Evolutionary conservation across 2,113 vertebrate genomes (phyloP).

Genomic region (Marmota monax): DNA sequence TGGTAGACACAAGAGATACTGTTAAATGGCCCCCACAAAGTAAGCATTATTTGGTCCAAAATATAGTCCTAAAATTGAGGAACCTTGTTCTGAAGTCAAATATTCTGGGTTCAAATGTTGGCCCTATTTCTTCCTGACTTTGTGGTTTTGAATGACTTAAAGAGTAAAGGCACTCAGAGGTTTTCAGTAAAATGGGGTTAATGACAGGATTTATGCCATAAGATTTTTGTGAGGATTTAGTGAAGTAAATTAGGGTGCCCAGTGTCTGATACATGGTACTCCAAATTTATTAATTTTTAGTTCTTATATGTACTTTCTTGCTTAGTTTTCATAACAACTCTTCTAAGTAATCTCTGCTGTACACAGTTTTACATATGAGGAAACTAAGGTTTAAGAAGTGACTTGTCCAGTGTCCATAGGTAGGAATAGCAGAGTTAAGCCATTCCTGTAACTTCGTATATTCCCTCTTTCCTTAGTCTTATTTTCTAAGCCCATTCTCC

Average conservation of each 20-base stretch:
- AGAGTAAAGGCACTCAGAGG: too few relatives aligned
- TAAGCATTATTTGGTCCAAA: not conserved
- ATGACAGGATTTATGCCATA: not conserved
- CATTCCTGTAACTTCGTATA: not conserved
- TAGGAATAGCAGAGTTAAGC: not conserved
- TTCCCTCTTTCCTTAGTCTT: not conserved
- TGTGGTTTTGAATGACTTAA: not conserved
- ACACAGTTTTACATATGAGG: not conserved
- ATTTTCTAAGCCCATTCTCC: not conserved
- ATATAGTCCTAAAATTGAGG: not conserved
- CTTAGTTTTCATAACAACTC: not conserved
- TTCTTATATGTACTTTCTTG: not conserved
- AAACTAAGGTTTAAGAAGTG: not conserved
- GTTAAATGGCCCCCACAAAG: not conserved
- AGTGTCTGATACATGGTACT: not conserved
- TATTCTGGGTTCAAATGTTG: not conserved
- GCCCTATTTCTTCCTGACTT: not conserved
- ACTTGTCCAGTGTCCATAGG: not conserved
- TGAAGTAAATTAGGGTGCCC: not conserved
- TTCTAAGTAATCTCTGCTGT: not conserved
- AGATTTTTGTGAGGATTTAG: not conserved
- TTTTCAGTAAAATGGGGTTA: not conserved
- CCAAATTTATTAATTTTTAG: not conserved
- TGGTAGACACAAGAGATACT: not conserved
- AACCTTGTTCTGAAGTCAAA: not conserved